Base-by-base conservation (phyloP, 2,888 invertebrate genomes). In the Imbricaverruca yamaguchii region DNA sequence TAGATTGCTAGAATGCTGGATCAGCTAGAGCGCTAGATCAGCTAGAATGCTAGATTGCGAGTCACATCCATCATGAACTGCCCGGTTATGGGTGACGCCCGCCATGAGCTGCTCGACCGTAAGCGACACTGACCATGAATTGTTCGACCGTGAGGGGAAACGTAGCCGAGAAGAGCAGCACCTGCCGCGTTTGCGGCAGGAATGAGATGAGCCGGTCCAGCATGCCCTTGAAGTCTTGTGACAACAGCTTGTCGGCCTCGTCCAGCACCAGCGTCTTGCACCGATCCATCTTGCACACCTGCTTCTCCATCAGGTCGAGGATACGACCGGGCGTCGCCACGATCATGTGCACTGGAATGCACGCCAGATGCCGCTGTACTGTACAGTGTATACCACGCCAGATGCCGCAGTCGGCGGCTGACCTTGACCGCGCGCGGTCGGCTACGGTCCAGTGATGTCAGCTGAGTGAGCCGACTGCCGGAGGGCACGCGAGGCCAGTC, bases 291-390 rank as follows among this genome's bases (percentile, higher is more conserved):
- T 96, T 93, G 82, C 97, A 96, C 83, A 93, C 91, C 67, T 94
- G 93, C 89, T 99, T 98, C 89, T 99, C 98, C 95, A 99, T 97
- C 89, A 99, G 92, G 92, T 99, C 99, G 87, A 98, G 92, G 89
- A 99, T 98, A 88, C 99, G 93, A 86, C 99, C 99, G 84, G 99
- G 99, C 84, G 99, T 99, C 84, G 98, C 99, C 87, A 99, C 98
- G 86, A 99, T 96, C 85, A 98, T 93, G 91, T 99, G 99, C 87
- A 98, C 98, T 94, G 88, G 53, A 89, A 57, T 15, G 15, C 57
- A 15, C 15, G 57, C 11, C 39, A 39, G 39, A 39, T 39, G 39
- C 39, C 39, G 39, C 39, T 39, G 39, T 39, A 39, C 39, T 39
- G 39, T 4, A 39, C 39, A 39, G 39, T 39, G 39, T 4, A 39